Evolutionary conservation across 2,797 vertebrate species (phyloP).

Genomic region (Aotus griseimembra): DNA sequence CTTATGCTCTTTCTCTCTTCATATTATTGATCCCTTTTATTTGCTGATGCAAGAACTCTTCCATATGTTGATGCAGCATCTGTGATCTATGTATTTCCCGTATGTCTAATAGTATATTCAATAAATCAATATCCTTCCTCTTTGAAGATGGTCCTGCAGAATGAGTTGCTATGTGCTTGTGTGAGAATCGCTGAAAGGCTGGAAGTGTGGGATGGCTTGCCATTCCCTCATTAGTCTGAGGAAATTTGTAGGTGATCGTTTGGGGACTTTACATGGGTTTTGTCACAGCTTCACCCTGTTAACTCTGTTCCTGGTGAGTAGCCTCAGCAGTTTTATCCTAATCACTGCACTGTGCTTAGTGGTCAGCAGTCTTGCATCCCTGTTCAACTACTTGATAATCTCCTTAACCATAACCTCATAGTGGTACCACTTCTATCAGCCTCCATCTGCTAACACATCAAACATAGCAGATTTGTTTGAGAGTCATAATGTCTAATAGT

Average conservation of each 20-base stretch:
- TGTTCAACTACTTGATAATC: neutral
- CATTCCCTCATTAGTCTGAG: neutral
- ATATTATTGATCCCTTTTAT: slow-evolving; percentile 69
- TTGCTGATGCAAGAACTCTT: slow-evolving; percentile 72
- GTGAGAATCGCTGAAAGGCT: neutral
- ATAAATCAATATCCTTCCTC: slow-evolving; percentile 55
- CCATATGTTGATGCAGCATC: slow-evolving; percentile 62
- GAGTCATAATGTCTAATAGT: neutral
- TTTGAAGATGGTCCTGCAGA: neutral
- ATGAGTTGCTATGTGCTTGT: neutral
- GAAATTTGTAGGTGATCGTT: neutral
- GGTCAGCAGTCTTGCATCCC: neutral
- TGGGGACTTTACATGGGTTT: neutral
- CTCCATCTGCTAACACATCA: neutral
- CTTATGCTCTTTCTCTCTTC: slow-evolving; percentile 47
- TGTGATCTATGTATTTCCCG: slow-evolving; percentile 59
- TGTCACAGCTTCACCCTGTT: neutral
- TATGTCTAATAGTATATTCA: slow-evolving; percentile 44
- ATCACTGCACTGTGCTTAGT: neutral
- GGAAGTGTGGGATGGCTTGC: neutral
- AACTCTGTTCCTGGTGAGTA: neutral
- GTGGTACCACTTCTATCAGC: neutral
- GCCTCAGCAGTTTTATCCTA: neutral
- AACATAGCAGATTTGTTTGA: neutral
- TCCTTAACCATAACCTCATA: neutral